Evolutionary conservation across 2,113 vertebrate genomes (phyloP).

Genomic region (Macaca nemestrina): DNA sequence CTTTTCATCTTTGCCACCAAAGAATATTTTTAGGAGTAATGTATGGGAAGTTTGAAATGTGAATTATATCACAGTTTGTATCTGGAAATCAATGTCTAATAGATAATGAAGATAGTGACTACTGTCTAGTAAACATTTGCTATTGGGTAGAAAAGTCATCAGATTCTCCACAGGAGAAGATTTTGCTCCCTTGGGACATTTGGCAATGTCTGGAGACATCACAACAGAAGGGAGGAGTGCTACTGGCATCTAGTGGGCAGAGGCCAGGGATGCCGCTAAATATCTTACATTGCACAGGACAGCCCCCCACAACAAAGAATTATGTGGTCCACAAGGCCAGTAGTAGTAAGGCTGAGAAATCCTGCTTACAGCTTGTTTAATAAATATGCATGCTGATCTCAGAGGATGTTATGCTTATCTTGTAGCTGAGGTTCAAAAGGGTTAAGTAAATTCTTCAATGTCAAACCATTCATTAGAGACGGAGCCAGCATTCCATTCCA

Average conservation of each 20-base stretch:
- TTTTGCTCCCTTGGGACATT: neutral
- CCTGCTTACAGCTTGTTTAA: neutral
- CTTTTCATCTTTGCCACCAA: neutral
- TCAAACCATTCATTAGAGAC: neutral
- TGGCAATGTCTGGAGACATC: neutral
- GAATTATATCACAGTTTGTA: neutral
- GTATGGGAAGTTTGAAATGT: neutral
- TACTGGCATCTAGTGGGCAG: neutral
- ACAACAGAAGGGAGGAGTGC: neutral
- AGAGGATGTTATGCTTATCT: neutral
- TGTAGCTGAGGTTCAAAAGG: neutral
- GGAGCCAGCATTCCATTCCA: neutral
- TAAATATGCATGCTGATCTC: neutral
- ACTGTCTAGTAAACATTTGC: neutral
- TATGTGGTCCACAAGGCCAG: neutral
- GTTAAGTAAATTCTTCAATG: neutral
- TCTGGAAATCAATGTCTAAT: neutral
- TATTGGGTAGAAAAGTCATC: neutral
- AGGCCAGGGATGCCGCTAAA: neutral
- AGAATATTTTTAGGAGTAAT: neutral
- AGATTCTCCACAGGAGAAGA: neutral
- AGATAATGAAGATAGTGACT: neutral
- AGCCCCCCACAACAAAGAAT: neutral
- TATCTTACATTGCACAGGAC: neutral
- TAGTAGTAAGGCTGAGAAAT: neutral